Percentiles rank a stretch among this genome's conserved stretches.
phyloP scores from a whole-genome alignment of 1,140 invertebrate species.

The Procambarus virginalis region DNA sequence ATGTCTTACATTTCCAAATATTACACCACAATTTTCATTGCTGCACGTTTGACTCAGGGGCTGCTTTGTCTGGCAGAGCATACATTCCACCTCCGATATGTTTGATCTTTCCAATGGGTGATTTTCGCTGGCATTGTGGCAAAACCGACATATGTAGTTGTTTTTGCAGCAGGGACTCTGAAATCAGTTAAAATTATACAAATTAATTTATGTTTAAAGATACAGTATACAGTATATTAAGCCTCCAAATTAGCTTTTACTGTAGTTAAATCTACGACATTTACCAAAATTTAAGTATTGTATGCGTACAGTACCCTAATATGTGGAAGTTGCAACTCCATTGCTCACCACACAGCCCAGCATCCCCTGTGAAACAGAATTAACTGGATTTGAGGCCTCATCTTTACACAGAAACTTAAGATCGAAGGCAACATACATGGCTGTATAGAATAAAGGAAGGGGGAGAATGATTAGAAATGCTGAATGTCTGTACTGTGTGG shows the following conservation, averaged over 20 bases:
- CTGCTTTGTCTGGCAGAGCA: conserved; percentile 86
- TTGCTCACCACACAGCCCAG: neutral
- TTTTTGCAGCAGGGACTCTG: conserved; percentile 92
- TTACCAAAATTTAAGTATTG: neutral
- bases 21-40: conserved; percentile 80
- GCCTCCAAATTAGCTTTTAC: too few species aligned
- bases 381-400: too few species aligned
- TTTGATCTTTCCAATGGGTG: conserved; percentile 88
- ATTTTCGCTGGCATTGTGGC: conserved; percentile 89
- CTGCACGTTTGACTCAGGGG: conserved; percentile 85
- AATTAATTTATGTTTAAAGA: neutral
- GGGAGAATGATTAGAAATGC: too few species aligned
- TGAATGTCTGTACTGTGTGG: too few species aligned
- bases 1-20: conserved; percentile 82
- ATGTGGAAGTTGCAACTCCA: neutral
- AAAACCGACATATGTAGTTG: conserved; percentile 89
- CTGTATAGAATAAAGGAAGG: too few species aligned
- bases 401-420: too few species aligned
- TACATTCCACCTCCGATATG: conserved; percentile 87
- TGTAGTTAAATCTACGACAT: neutral
- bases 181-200: neutral
- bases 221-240: neutral
- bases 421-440: too few species aligned
- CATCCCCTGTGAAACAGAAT: too few species aligned
- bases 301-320: neutral